Conservation (phyloP, 2,888 invertebrate species). For the Temnothorax rugatulus region DNA sequence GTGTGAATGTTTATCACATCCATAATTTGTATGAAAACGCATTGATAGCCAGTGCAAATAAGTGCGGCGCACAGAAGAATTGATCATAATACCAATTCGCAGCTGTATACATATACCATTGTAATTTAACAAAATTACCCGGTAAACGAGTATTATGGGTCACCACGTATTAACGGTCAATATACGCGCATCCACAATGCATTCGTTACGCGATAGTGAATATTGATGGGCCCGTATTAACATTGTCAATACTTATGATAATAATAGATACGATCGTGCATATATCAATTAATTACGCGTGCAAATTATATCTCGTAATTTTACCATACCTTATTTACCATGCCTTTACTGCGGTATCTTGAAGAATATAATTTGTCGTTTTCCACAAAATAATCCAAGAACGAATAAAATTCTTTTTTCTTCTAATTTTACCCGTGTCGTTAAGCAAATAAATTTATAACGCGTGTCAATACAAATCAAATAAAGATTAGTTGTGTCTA, state of each 20-base stretch:
- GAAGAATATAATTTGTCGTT: neutral
- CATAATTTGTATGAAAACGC: slow-evolving; percentile 38
- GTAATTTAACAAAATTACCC: slow-evolving; percentile 51
- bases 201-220: slow-evolving; percentile 43
- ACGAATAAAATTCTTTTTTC: neutral
- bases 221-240: slow-evolving; percentile 45
- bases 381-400: neutral
- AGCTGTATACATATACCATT: slow-evolving; percentile 1
- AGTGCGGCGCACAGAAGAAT: slow-evolving; percentile 34
- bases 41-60: slow-evolving; percentile 26
- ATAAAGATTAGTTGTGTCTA: neutral
- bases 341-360: neutral
- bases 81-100: slow-evolving; percentile 41
- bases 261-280: slow-evolving; percentile 33
- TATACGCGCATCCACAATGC: slow-evolving; percentile 15
- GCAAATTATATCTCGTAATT: slow-evolving; percentile 16
- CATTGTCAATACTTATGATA: slow-evolving; percentile 41
- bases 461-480: neutral
- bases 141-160: slow-evolving; percentile 41
- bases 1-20: slow-evolving; percentile 22
- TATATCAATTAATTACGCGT: slow-evolving; percentile 34
- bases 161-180: slow-evolving; percentile 33
- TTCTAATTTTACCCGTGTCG: neutral
- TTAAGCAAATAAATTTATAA: slow-evolving; percentile 10
- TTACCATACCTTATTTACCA: neutral